Conservation (phyloP, 1,140 invertebrate species). For the Oppia nitens region DNA sequence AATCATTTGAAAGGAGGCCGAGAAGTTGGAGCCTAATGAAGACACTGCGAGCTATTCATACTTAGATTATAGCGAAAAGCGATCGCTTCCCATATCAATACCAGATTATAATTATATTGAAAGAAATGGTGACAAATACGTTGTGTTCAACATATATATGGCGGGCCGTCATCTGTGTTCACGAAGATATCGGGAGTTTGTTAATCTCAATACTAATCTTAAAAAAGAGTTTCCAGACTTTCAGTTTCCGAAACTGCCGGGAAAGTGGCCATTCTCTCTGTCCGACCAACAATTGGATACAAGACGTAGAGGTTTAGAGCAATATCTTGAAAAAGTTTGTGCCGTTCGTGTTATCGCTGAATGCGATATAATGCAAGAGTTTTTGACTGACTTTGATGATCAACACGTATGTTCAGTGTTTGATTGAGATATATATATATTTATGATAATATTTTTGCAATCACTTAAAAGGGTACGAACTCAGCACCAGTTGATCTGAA, state of each 20-base stretch:
- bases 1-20: slow-evolving; percentile 45
- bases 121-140: slow-evolving; percentile 69
- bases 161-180: slow-evolving; percentile 92
- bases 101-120: slow-evolving; percentile 74
- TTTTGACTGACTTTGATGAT: slow-evolving; percentile 79
- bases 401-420: slow-evolving; percentile 36
- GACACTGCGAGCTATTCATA: slow-evolving; percentile 70
- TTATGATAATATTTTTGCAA: neutral
- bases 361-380: slow-evolving; percentile 90
- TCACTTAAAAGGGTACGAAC: slow-evolving; percentile 40
- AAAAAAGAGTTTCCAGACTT: slow-evolving; percentile 95
- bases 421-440: neutral
- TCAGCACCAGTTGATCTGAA: slow-evolving; percentile 78
- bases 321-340: slow-evolving; percentile 96
- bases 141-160: slow-evolving; percentile 98
- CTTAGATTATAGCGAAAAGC: slow-evolving; percentile 94
- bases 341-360: slow-evolving; percentile 94
- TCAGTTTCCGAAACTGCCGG: slow-evolving; percentile 91
- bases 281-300: slow-evolving; percentile 93
- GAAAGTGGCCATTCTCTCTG: slow-evolving; percentile 92
- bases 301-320: slow-evolving; percentile 76
- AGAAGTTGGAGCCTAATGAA: slow-evolving; percentile 66
- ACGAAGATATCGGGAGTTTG: slow-evolving; percentile 85
- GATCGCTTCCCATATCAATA: slow-evolving; percentile 92
- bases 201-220: slow-evolving; percentile 66